These are phyloP conservation scores for Sebastes diploproa DNA, from an alignment of 2,797 vertebrate species.

Conservation along the genomic window DNA sequence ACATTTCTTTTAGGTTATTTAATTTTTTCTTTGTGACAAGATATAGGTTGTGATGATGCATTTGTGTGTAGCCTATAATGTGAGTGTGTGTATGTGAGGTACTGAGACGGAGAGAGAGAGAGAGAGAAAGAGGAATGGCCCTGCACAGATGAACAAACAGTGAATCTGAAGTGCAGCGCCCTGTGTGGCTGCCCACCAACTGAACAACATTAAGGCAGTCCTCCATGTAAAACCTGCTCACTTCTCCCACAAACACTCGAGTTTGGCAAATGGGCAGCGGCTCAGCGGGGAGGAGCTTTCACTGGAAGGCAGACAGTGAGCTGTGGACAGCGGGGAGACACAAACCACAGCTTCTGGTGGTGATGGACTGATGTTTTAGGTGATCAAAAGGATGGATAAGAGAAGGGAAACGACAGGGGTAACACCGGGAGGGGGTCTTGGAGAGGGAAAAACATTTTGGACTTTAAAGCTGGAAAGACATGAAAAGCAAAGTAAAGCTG, in stretches of 20 bases:
- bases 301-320: slow-evolving; percentile 72
- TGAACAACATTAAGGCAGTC: slow-evolving; percentile 71
- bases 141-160: slow-evolving; percentile 65
- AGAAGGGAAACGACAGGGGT: slow-evolving; percentile 75
- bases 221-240: slow-evolving; percentile 73
- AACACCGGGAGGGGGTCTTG: slow-evolving; percentile 62
- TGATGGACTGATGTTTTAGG: slow-evolving; percentile 80
- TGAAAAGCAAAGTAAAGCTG: slow-evolving; percentile 69
- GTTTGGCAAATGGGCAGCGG: slow-evolving; percentile 70
- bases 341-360: slow-evolving; percentile 66
- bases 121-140: slow-evolving; percentile 8
- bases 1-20: slow-evolving; percentile 19
- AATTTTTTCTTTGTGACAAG: slow-evolving; percentile 13
- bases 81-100: slow-evolving; percentile 5
- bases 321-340: slow-evolving; percentile 74
- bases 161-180: slow-evolving; percentile 67
- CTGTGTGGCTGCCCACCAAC: slow-evolving; percentile 72
- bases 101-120: not conserved
- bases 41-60: not conserved
- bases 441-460: slow-evolving; percentile 68
- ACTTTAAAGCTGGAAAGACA: slow-evolving; percentile 60
- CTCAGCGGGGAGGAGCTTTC: slow-evolving; percentile 75
- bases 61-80: not conserved
- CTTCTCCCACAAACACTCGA: slow-evolving; percentile 62
- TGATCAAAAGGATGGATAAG: slow-evolving; percentile 78